Percentiles rank a stretch among this genome's conserved stretches.
Evolutionary conservation across 2,797 vertebrate genomes (phyloP).

Genomic region (Falco naumanni): DNA sequence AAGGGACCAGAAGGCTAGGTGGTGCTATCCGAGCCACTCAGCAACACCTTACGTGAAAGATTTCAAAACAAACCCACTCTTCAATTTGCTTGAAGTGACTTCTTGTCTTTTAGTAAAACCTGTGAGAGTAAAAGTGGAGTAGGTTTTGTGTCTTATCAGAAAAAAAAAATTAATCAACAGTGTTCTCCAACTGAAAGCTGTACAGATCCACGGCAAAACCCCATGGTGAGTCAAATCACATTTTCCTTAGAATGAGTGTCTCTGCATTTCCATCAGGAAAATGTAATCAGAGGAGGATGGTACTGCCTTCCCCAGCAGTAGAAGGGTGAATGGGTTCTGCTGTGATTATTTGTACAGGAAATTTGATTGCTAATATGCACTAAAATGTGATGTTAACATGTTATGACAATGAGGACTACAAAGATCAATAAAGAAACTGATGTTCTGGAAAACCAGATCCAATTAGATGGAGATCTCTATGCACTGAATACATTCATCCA

Average conservation of each 20-base stretch:
- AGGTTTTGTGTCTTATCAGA: neutral
- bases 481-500: neutral
- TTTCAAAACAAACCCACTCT: neutral
- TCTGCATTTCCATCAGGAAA: neutral
- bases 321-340: neutral
- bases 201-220: neutral
- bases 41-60: neutral
- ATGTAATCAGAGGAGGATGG: neutral
- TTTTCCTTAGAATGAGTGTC: neutral
- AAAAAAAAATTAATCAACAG: neutral
- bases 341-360: neutral
- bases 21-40: neutral
- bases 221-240: neutral
- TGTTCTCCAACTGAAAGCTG: neutral
- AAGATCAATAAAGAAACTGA: conserved; percentile 14
- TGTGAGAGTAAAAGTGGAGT: neutral
- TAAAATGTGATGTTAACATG: conserved; percentile 10
- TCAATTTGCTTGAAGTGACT: neutral
- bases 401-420: neutral
- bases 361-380: neutral
- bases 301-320: neutral
- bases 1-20: neutral
- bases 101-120: neutral
- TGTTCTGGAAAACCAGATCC: conserved; percentile 14
- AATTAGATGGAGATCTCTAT: neutral